These are phyloP conservation scores for Drosophila kanekoi DNA, from an alignment of 2,888 invertebrate genomes.

Conservation along the genomic window DNA sequence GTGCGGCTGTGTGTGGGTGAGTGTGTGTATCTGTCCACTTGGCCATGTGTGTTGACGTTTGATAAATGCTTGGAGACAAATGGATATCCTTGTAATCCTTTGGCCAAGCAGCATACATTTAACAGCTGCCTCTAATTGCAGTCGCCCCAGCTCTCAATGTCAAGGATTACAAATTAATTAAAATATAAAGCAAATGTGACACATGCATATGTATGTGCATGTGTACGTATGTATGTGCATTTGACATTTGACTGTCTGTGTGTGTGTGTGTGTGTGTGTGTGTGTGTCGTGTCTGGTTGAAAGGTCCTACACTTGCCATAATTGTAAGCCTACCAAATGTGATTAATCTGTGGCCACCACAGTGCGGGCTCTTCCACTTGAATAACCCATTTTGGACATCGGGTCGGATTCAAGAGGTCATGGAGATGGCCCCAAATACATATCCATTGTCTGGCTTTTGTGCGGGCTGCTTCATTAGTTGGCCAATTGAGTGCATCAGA, in stretches of 20 bases:
- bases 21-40: constrained; percentile 16
- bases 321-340: constrained; percentile 56
- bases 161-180: constrained; percentile 75
- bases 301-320: constrained; percentile 24
- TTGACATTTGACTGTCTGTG: constrained; percentile 3
- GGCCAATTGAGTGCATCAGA: constrained; percentile 36
- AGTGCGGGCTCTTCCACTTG: constrained; percentile 26
- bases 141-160: constrained; percentile 49
- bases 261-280: neutral
- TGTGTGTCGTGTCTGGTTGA: neutral
- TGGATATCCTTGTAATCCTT: constrained; percentile 61
- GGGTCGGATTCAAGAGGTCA: constrained; percentile 38
- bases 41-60: constrained; percentile 40
- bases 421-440: constrained; percentile 32
- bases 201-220: constrained; percentile 57
- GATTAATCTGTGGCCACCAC: constrained; percentile 54
- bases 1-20: constrained; percentile 5
- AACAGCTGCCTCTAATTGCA: constrained; percentile 65
- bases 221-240: neutral
- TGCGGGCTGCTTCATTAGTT: constrained; percentile 21
- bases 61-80: constrained; percentile 56
- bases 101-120: constrained; percentile 37
- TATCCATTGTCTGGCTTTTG: constrained; percentile 33
- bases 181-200: constrained; percentile 63
- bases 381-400: constrained; percentile 22